Evolutionary conservation across 2,113 vertebrate species (phyloP).

Genomic region (Tylochromis polylepis): DNA sequence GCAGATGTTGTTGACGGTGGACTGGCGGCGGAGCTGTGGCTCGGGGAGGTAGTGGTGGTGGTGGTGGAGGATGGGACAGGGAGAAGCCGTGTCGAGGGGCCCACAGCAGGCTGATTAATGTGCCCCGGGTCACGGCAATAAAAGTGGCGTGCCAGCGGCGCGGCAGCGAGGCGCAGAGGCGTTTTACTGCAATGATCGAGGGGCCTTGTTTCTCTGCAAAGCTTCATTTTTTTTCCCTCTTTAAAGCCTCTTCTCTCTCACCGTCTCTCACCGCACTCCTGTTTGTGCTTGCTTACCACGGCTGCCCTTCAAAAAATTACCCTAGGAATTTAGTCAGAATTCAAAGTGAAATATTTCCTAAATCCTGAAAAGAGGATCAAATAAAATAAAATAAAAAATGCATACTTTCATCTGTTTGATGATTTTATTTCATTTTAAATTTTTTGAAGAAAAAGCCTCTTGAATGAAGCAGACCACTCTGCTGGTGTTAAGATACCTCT

Average conservation of each 20-base stretch:
- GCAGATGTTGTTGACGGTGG: constrained; percentile 47
- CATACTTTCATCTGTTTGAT: neutral
- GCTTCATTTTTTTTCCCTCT: constrained; percentile 48
- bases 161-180: constrained; percentile 57
- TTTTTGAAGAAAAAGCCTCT: neutral
- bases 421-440: neutral
- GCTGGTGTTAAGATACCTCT: neutral
- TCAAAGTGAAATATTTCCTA: neutral
- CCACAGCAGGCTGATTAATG: constrained; percentile 71
- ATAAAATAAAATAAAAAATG: too few relatives aligned
- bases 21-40: constrained; percentile 10
- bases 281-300: neutral
- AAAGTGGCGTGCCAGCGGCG: constrained; percentile 65
- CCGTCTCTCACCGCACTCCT: neutral
- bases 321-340: neutral
- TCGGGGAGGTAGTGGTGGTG: neutral
- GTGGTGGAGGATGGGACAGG: constrained; percentile 12
- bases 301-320: neutral
- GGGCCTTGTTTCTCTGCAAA: constrained; percentile 42
- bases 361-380: neutral
- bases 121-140: constrained; percentile 68
- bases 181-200: constrained; percentile 65
- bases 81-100: constrained; percentile 48
- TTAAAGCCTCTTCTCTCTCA: constrained; percentile 35
- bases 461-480: neutral